Evolutionary conservation across 2,888 invertebrate species (phyloP).

Genomic region (Caenorhabditis sulstoni): DNA sequence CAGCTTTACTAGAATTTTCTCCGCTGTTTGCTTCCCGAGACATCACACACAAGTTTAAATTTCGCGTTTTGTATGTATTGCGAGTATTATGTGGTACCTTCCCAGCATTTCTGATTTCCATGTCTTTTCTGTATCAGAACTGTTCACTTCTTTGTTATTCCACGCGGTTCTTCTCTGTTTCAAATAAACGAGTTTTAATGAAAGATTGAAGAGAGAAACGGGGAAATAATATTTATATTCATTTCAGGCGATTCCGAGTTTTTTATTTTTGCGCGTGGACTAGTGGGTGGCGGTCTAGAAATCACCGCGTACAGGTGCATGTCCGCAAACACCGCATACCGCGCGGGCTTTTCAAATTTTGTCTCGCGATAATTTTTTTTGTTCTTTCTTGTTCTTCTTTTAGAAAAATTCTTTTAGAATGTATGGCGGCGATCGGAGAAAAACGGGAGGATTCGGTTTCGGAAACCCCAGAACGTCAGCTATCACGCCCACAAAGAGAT

Average conservation of each 20-base stretch:
- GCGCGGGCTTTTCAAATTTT: neutral
- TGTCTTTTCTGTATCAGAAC: slow-evolving; percentile 31
- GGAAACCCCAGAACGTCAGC: slow-evolving; percentile 14
- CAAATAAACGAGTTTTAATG: neutral
- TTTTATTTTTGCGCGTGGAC: no score
- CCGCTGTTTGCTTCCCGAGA: neutral
- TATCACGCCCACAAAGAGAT: slow-evolving; percentile 41
- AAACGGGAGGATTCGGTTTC: slow-evolving; percentile 22
- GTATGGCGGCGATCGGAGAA: slow-evolving; percentile 36
- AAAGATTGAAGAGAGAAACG: no score
- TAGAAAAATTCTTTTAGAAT: no score
- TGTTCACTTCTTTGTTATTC: slow-evolving; percentile 20
- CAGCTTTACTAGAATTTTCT: slow-evolving; percentile 25
- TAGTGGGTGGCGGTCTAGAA: no score
- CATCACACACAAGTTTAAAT: neutral
- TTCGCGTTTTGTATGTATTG: slow-evolving; percentile 19
- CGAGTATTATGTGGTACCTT: slow-evolving; percentile 22
- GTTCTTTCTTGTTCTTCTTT: neutral
- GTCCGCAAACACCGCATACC: no score
- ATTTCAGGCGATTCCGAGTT: no score
- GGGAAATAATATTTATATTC: no score
- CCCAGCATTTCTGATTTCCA: slow-evolving; percentile 31
- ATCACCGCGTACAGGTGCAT: no score
- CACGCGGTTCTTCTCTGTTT: neutral
- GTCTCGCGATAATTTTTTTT: neutral